Evolutionary conservation across 2,797 vertebrate species (phyloP), one percentile per base, ranked within the genome.

Genomic region (Dendrocincla tyrannina): DNA sequence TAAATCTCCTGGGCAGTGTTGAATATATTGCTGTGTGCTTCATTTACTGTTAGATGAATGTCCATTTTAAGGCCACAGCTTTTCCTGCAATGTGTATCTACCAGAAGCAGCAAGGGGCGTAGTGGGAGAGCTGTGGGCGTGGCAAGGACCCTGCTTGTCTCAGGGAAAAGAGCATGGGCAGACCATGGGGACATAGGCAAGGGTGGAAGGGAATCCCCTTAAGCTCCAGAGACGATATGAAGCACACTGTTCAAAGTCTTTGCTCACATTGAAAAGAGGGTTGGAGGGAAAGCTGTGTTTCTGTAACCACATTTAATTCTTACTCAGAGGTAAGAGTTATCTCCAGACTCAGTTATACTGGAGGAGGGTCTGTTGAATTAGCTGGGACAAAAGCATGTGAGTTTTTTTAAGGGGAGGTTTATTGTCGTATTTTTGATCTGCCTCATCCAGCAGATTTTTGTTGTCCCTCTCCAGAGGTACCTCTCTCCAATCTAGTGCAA

Each of bases 61-160:
- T 39, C 39, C 24, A 24, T 92, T 88, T 73, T 30, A 63, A 79
- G 10, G 12, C 18, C 44, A 47, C 15, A n/a, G 17, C 13, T 77
- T 79, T 87, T 74, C n/a, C 47, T 49, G 17, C 23, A 6, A 16
- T 24, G 18, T 27, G 24, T 27, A 14, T 39, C 33, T 85, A 44
- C 25, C 18, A 53, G 42, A 25, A 77, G 35, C 25, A 47, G 37
- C 0, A 1, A 70, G 16, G 17, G 20, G 6, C 5, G 0, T 5
- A 59, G 30, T 30, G 33, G 33, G 15, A 37, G 39, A 63, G 15
- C 13, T 10, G 4, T 4, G 18, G 7, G 2, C 0, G 1, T 28
- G 25, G 17, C 7, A 49, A 76, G 30, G 13, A 46, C 35, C 32
- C 22, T 49, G 22, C 3, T 68, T 79, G 10, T 64, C 32, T 68